A percentile compares a stretch with the other conserved stretches of the same genome.
These are phyloP conservation scores for Rattus rattus DNA, from an alignment of 2,113 vertebrate genomes.

Conservation along the genomic window DNA sequence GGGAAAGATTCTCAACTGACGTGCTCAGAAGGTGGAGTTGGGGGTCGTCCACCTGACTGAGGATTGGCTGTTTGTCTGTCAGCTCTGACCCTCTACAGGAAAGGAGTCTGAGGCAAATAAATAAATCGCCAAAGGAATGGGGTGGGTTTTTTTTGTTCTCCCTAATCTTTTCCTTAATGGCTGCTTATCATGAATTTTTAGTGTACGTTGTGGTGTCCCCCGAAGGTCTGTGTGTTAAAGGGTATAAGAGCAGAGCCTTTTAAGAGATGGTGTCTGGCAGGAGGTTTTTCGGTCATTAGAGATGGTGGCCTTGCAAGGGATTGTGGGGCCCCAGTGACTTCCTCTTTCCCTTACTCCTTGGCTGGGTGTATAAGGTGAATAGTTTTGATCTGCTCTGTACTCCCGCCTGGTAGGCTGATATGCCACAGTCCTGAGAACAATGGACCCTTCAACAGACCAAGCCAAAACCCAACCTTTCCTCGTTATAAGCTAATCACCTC, in stretches of 20 bases:
- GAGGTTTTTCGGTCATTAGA: not conserved
- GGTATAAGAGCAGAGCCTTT: not conserved
- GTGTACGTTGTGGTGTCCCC: too few relatives aligned
- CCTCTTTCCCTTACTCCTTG: not conserved
- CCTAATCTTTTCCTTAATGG: not conserved
- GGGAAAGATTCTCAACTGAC: slow-evolving; percentile 36
- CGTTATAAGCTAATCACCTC: not conserved
- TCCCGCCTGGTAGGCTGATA: not conserved
- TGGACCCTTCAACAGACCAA: not conserved
- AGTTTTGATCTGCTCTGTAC: not conserved
- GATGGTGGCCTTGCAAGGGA: not conserved
- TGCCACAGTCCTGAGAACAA: not conserved
- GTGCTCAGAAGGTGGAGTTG: not conserved
- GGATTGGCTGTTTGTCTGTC: not conserved
- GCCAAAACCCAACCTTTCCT: not conserved
- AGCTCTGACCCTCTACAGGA: not conserved
- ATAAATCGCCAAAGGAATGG: slow-evolving; percentile 26
- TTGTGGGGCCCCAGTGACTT: not conserved
- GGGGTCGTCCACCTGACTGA: not conserved
- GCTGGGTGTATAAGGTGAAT: not conserved
- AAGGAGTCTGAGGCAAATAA: slow-evolving; percentile 2
- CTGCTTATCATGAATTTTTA: not conserved
- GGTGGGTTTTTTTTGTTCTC: not conserved
- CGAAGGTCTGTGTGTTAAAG: too few relatives aligned
- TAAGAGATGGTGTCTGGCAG: not conserved